Base-by-base conservation (phyloP, 2,888 invertebrate species). In the Marasmarcha lunaedactyla region DNA sequence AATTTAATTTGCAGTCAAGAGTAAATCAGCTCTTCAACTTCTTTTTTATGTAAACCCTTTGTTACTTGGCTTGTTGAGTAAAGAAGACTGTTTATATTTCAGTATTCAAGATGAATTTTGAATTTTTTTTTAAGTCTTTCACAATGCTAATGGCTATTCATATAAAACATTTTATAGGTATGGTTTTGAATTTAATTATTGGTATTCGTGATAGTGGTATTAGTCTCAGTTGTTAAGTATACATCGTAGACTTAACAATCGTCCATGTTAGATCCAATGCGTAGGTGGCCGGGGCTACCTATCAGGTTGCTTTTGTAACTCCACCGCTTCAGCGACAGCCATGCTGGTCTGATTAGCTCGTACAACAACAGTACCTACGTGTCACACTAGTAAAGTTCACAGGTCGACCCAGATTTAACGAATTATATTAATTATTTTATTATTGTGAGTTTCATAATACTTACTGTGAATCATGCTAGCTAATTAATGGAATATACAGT, bases 1-100 rank as follows among this genome's bases (percentile, higher is more conserved):
- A 74, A 76, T 74, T 69, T 58, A 70, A 74, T 73, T 73, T 69
- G 61, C 55, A 45, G 59, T 53, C 56, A 50, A 51, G 44, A 45
- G 48, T 57, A 53, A 20, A 56, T 52, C 53, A 53, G 49, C 57
- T 30, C 30, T 7, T n/a, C 4, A 20, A 7, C 20, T 20, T 20
- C 20, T 20, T 20, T 20, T 20, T 20, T 20, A 20, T 20, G 20
- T 20, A 7, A 20, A 20, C 20, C 7, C 20, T 20, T 20, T 20
- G 20, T 20, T 20, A 7, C 20, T 5, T 5, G 20, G 7, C 20
- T 20, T 20, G n/a, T n/a, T n/a, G n/a, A n/a, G n/a, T n/a, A n/a
- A n/a, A n/a, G n/a, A n/a, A n/a, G n/a, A n/a, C n/a, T n/a, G n/a
- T n/a, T n/a, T n/a, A n/a, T n/a, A n/a, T n/a, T n/a, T n/a, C n/a